Evolutionary conservation across 35 echinoderm and acorn worm species (phyloP).

Genomic region (Amphiura filiformis): DNA sequence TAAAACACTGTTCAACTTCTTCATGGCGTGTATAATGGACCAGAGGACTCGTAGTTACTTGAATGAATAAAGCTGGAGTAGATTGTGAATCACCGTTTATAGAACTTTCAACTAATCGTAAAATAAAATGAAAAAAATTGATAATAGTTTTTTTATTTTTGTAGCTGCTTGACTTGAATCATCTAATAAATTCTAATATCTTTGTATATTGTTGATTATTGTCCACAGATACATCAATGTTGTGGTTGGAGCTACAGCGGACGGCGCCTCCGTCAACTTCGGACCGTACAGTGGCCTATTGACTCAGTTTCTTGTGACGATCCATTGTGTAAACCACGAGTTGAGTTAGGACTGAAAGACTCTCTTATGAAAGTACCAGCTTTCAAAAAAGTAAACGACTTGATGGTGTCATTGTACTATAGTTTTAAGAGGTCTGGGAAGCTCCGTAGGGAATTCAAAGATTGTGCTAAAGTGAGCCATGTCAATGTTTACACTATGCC

Average conservation of each 20-base stretch:
- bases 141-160: no score
- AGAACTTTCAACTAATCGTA: no score
- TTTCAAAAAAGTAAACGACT: constrained; percentile 49
- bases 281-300: constrained; percentile 52
- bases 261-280: constrained; percentile 60
- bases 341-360: constrained; percentile 60
- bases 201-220: neutral
- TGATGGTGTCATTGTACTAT: constrained; percentile 59
- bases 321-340: constrained; percentile 58
- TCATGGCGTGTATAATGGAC: no score
- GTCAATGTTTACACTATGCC: constrained; percentile 36
- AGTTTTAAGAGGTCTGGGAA: constrained; percentile 67
- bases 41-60: no score
- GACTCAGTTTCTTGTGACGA: constrained; percentile 51
- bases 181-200: no score
- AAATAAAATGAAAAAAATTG: no score
- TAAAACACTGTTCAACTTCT: no score
- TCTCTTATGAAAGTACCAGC: constrained; percentile 36
- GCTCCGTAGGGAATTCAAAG: constrained; percentile 64
- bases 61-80: no score
- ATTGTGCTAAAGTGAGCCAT: constrained; percentile 24
- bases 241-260: constrained; percentile 54
- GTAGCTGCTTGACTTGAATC: no score
- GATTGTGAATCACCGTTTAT: no score
- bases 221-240: constrained; percentile 37